A percentile compares a stretch with the other conserved stretches of the same genome.
These are phyloP conservation scores for Pachyuromys duprasi DNA, from an alignment of 2,797 vertebrate species.

Conservation along the genomic window DNA sequence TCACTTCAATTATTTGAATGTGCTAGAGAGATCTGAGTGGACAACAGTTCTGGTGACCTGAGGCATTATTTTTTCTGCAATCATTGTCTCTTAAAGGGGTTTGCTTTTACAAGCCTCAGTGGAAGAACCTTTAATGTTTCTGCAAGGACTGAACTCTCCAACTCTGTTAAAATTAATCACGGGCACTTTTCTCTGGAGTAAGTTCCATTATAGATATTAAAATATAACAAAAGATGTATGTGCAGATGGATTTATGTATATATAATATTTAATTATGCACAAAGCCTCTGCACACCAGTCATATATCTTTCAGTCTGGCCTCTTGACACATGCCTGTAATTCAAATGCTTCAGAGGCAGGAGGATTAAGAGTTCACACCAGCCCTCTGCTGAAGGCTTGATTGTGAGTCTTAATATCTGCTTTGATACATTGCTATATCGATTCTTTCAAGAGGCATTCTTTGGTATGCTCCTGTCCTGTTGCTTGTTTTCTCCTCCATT, in stretches of 20 bases:
- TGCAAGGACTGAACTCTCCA: neutral
- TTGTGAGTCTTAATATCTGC: no score
- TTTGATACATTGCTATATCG: no score
- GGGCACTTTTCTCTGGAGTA: neutral
- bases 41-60: neutral
- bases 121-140: constrained; percentile 6
- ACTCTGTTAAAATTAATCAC: constrained; percentile 31
- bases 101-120: neutral
- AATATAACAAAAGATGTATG: neutral
- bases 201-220: neutral
- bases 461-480: no score
- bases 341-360: neutral
- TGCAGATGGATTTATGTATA: neutral
- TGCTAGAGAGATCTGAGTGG: constrained; percentile 3
- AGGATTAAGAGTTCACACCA: neutral
- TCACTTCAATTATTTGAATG: neutral
- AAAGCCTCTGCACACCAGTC: neutral
- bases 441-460: no score
- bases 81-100: neutral
- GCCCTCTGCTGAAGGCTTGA: no score
- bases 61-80: neutral
- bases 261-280: neutral
- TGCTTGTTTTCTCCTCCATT: no score
- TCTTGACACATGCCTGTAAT: neutral
- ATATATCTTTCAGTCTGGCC: neutral